These are phyloP conservation scores for Atlantisia rogersi DNA, from an alignment of 2,113 vertebrate genomes.

Conservation along the genomic window DNA sequence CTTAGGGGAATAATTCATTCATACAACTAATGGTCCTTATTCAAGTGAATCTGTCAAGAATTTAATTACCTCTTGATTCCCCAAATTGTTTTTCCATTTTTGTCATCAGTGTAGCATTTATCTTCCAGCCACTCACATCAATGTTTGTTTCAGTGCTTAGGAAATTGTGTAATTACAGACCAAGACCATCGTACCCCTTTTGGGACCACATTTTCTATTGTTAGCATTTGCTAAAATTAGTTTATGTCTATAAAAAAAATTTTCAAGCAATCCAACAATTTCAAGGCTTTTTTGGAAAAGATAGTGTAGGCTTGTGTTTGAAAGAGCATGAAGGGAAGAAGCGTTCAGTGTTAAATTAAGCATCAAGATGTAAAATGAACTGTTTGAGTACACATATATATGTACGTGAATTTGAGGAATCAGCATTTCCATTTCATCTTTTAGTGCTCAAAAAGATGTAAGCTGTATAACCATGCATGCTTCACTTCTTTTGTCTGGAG, in stretches of 20 bases:
- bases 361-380: background rate
- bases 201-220: background rate
- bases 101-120: conserved; percentile 4
- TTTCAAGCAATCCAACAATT: background rate
- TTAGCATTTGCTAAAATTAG: background rate
- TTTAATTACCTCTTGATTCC: conserved; percentile 60
- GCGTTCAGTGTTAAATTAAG: background rate
- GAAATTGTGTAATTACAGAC: conserved; percentile 1
- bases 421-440: background rate
- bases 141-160: background rate
- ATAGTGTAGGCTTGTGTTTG: background rate
- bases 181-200: background rate
- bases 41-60: conserved; percentile 46
- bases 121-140: background rate
- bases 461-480: background rate
- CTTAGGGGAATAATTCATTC: background rate
- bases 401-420: background rate
- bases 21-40: conserved; percentile 11
- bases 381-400: background rate
- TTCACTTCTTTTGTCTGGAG: background rate
- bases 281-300: background rate
- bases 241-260: background rate
- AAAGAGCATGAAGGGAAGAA: background rate
- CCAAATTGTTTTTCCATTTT: conserved; percentile 41
- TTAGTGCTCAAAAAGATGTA: background rate